Base-by-base conservation (phyloP, 2,113 vertebrate genomes). In the Hiodon tergisus region DNA sequence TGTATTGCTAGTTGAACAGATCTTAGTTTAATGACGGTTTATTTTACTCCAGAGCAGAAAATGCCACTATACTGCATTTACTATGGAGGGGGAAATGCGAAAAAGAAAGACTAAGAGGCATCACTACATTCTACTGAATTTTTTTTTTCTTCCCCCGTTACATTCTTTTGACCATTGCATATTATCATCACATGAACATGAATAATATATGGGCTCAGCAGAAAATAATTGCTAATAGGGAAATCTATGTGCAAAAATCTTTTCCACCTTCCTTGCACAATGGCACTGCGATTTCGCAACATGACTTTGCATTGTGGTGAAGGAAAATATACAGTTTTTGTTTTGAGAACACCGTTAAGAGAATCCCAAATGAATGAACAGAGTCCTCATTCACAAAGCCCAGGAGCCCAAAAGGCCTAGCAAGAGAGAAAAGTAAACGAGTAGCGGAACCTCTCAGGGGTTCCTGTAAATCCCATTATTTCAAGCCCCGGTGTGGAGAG, bases 401-500 rank as follows among this genome's bases (percentile, higher is more conserved):
- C 85, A 83, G 82, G 85, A 89, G 84, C 83, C 88, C 81, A 76
- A 76, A 79, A 81, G 84, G 86, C 85, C 87, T 80, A 83, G 61
- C 57, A 68, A 77, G n/a, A 10, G 65, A 55, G 52, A 31, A 31
- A n/a, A 84, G 77, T 78, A 71, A 66, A 78, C 72, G 9, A 8
- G 4, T 11, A 16, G 69, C 4, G 80, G 57, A 68, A 74, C 67
- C 79, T 82, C 78, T 81, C 3, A 70, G 84, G 83, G 83, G 72
- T 75, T 81, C 78, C 66, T 71, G 74, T 81, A 81, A 73, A 83
- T 86, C 84, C 91, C 85, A 85, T 93, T 95, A 86, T 94, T 96
- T 97, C 93, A 97, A 96, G 95, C 95, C 94, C 94, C 95, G 89
- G 93, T 95, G 95, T 94, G 93, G 93, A 90, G 92, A 92, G 87